Evolutionary conservation across 2,113 vertebrate genomes (phyloP), one percentile per base, ranked within the genome.

Genomic region (Edolisoma coerulescens): DNA sequence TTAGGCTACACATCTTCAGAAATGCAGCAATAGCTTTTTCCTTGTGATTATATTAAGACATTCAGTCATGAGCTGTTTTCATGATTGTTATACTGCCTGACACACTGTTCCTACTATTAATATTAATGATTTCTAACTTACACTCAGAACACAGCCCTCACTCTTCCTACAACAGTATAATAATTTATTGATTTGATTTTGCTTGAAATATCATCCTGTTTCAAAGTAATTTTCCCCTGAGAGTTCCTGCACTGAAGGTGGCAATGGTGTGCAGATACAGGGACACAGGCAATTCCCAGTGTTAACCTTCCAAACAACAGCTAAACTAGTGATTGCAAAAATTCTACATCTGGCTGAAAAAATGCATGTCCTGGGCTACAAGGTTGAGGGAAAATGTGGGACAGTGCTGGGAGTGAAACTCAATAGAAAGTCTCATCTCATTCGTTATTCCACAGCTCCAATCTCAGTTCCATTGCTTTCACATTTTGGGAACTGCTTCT

Each of bases 41-140:
- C 57, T 77, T 85, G 24, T 9, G 35, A 54, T 32, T 81, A 42
- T 53, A 41, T 81, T 70, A 82, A 88, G 54, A 69, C 13, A 37
- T 75, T 44, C 24, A 59, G 67, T 87, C 44, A 89, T 69, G 78
- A 84, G 30, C 57, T 52, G 17, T 83, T 95, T 96, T 89, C 19
- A 57, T 87, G 37, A 61, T 61, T 79, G 47, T 67, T 92, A 69
- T 15, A 61, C n/a, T 94, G 41, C 45, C 41, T 89, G 84, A 60
- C 75, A 84, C 27, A 44, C 45, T 70, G 42, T 73, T 93, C 30
- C 64, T 93, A 9, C 74, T 90, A 93, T 90, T 96, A 90, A 92
- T 89, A 73, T 88, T 93, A 92, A 90, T 87, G 42, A 44, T 87
- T 91, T 91, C 35, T 91, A 75, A 95, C 92, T 94, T 83, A 45